Evolutionary conservation across 2,797 vertebrate genomes (phyloP).

Genomic region (Enteromius paludinosus): DNA sequence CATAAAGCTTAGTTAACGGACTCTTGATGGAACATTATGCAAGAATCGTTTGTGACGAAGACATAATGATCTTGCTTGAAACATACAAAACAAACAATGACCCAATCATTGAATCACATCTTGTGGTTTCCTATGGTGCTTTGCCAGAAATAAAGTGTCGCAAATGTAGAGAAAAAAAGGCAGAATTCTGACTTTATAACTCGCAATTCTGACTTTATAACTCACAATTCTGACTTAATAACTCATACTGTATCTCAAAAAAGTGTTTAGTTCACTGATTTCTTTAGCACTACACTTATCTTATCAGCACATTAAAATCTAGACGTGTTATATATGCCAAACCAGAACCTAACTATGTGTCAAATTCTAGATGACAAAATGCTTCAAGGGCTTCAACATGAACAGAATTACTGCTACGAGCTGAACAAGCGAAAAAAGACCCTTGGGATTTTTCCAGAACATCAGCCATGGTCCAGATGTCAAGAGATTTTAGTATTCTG

Average conservation of each 20-base stretch:
- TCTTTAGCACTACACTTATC: background rate
- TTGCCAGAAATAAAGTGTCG: no score
- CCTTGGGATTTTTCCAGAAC: background rate
- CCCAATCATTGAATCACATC: no score
- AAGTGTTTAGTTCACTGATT: background rate
- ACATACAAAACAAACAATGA: no score
- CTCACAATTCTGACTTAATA: no score
- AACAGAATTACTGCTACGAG: background rate
- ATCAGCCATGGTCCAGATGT: constrained; percentile 6
- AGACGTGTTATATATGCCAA: background rate
- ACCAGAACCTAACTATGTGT: constrained; percentile 1
- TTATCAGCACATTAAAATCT: background rate
- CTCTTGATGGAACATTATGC: no score
- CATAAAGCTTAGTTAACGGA: no score
- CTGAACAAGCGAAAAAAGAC: background rate
- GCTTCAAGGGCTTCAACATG: background rate
- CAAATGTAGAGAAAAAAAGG: no score
- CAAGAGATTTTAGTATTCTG: constrained; percentile 3
- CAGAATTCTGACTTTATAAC: no score
- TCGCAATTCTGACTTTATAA: no score
- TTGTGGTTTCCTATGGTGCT: no score
- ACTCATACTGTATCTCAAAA: background rate
- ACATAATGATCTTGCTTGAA: no score
- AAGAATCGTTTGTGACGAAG: no score
- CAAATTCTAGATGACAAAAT: background rate